These are phyloP conservation scores for Ormia ochracea DNA, from an alignment of 2,888 invertebrate species.

Conservation along the genomic window DNA sequence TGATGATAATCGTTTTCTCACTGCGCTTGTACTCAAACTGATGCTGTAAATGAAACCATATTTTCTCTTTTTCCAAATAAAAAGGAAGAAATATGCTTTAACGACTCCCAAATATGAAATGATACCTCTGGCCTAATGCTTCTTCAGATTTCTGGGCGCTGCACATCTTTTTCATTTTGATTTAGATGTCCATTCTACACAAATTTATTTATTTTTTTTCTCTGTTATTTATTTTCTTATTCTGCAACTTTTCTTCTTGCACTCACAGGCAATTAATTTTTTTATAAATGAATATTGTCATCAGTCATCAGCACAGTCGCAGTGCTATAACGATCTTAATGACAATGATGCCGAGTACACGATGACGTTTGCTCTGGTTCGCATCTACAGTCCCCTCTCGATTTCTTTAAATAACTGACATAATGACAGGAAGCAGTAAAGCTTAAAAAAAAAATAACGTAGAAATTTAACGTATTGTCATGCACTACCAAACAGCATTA, in stretches of 20 bases:
- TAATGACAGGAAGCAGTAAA: background rate
- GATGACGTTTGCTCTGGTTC: background rate
- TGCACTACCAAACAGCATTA: too few relatives aligned
- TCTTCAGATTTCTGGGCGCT: background rate
- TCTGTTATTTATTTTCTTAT: slow-evolving; percentile 3
- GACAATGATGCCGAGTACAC: background rate
- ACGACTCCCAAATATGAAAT: slow-evolving; percentile 55
- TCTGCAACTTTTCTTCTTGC: background rate
- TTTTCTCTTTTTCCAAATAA: slow-evolving; percentile 53
- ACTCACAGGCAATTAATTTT: slow-evolving; percentile 61
- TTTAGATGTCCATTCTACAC: slow-evolving; percentile 34
- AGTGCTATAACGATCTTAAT: slow-evolving; percentile 9
- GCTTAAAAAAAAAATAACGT: too few relatives aligned
- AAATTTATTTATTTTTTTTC: slow-evolving; percentile 31
- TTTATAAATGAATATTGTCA: slow-evolving; percentile 63
- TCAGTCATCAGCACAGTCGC: slow-evolving; percentile 54
- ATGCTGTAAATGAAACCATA: slow-evolving; percentile 48
- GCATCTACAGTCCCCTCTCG: background rate
- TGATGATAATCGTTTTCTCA: slow-evolving; percentile 64
- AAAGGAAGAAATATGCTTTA: slow-evolving; percentile 53
- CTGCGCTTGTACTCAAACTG: slow-evolving; percentile 34
- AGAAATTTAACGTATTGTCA: too few relatives aligned
- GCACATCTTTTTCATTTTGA: background rate
- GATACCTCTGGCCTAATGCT: slow-evolving; percentile 20
- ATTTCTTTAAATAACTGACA: background rate